Evolutionary conservation across 2,888 invertebrate genomes (phyloP), one percentile per base, ranked within the genome.

Genomic region (Meganola albula): DNA sequence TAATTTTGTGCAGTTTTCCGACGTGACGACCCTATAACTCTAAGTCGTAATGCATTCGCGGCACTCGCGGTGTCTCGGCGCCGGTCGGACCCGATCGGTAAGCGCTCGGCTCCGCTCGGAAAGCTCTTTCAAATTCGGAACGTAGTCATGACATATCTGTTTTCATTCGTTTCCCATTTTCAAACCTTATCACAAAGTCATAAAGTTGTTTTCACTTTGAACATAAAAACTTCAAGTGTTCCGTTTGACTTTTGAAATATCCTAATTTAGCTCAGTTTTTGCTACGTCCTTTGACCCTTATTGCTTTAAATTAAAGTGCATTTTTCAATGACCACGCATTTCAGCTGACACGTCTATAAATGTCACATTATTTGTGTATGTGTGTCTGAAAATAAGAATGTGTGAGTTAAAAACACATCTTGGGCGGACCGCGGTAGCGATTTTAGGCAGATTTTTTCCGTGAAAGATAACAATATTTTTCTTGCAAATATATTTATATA

Each of bases 1-100:
- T n/a, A n/a, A n/a, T n/a, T n/a, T n/a, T n/a, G n/a, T n/a, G 28
- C 13, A 36, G 34, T 50, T 75, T 71, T 62, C 51, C 35, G 10
- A 12, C 1, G 44, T 38, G 60, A 34, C 78, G 82, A 37, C 84
- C 84, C 82, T 84, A 72, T 37, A 36, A 34, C 63, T 57, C 64
- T 63, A 69, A 72, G 66, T 65, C 71, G 82, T 82, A 82, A 82
- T 83, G 84, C 84, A 83, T 79, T 80, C 82, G 68, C 68, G 69
- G 69, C 70, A 57, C 71, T 78, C 76, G 76, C 73, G 54, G 68
- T 66, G 72, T 67, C 74, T 85, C 84, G 84, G 82, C 79, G 76
- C 73, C 78, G 55, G 63, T 84, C 84, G 83, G 83, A 68, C 79
- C 74, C 69, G 84, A 84, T 84, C 84, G 83, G 84, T 84, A 84